A percentile compares a stretch with the other conserved stretches of the same genome.
Evolutionary conservation across 2,888 invertebrate genomes (phyloP).

Genomic region (Caenorhabditis sinica): DNA sequence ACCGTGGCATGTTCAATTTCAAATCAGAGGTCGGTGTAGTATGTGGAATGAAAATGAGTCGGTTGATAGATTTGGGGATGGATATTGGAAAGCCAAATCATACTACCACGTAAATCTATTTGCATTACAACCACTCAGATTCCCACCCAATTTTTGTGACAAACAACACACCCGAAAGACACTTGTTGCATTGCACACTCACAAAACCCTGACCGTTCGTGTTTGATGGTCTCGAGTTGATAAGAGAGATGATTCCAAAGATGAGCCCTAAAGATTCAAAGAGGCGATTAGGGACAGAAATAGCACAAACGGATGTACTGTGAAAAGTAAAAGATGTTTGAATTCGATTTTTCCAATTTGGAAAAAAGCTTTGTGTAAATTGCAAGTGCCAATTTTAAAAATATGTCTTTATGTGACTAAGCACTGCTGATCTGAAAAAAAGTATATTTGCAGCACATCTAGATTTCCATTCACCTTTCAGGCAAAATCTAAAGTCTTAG

Average conservation of each 20-base stretch:
- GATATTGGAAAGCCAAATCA: constrained; percentile 21
- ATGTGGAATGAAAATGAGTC: background rate
- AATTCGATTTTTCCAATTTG: background rate
- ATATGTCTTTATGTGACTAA: no score
- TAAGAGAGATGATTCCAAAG: constrained; percentile 39
- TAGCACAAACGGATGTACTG: background rate
- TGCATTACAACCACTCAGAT: constrained; percentile 62
- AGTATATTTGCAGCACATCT: no score
- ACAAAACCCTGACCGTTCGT: constrained; percentile 48
- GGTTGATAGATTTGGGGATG: background rate
- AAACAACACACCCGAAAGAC: constrained; percentile 53
- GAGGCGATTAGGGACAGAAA: constrained; percentile 16
- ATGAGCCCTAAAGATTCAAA: constrained; percentile 39
- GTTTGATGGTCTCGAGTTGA: constrained; percentile 55
- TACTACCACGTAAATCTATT: constrained; percentile 47
- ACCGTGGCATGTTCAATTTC: constrained; percentile 13
- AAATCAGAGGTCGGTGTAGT: background rate
- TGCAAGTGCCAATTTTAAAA: no score
- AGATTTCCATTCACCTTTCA: no score
- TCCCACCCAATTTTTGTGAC: constrained; percentile 62
- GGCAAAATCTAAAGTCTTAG: no score
- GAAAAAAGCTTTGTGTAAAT: background rate
- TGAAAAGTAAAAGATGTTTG: background rate
- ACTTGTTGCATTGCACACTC: constrained; percentile 44
- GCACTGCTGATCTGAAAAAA: no score